Conservation (phyloP, 1,140 invertebrate species). For the Dinothrombium tinctorium region DNA sequence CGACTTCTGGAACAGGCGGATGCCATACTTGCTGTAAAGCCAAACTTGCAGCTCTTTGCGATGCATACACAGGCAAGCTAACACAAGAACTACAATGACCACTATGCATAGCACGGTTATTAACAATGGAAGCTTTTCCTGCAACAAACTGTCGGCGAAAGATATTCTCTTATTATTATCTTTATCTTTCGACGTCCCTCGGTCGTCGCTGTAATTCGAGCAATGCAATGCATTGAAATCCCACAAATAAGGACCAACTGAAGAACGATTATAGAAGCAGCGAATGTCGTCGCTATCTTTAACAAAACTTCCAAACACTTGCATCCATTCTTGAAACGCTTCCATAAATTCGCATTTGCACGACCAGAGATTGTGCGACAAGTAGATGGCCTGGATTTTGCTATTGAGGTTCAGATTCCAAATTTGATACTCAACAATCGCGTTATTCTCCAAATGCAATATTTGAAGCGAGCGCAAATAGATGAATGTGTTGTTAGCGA, state of each 20-base stretch:
- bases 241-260: slow-evolving; percentile 3
- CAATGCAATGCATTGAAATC: slow-evolving; percentile 9
- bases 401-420: slow-evolving; percentile 21
- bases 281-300: slow-evolving; percentile 13
- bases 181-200: background rate
- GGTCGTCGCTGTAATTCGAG: background rate
- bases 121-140: background rate
- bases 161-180: background rate
- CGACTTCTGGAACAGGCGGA: slow-evolving; percentile 30
- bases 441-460: slow-evolving; percentile 55
- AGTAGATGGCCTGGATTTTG: slow-evolving; percentile 19
- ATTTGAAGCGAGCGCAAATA: slow-evolving; percentile 52
- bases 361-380: slow-evolving; percentile 24
- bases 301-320: slow-evolving; percentile 17
- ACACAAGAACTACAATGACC: slow-evolving; percentile 22
- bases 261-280: slow-evolving; percentile 14
- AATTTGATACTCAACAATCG: slow-evolving; percentile 32
- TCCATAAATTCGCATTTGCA: slow-evolving; percentile 24
- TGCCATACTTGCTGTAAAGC: slow-evolving; percentile 64
- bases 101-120: background rate
- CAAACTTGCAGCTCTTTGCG: slow-evolving; percentile 65
- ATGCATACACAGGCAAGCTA: slow-evolving; percentile 41
- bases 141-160: background rate
- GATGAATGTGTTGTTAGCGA: slow-evolving; percentile 53
- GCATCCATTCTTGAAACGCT: slow-evolving; percentile 20